phyloP scores from a whole-genome alignment of 1,140 invertebrate genomes.

The Musca domestica region DNA sequence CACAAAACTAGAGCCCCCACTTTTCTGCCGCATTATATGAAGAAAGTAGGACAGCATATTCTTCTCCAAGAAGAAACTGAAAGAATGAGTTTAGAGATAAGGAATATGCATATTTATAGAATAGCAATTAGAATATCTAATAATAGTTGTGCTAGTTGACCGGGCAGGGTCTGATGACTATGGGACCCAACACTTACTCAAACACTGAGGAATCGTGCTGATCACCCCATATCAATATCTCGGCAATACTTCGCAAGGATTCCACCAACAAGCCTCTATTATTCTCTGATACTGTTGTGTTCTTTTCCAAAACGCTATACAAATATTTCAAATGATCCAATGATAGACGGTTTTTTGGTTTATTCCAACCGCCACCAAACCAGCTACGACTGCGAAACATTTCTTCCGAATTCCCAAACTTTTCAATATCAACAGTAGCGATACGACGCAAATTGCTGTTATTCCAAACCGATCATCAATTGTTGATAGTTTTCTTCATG shows the following conservation, averaged over 20 bases:
- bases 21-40: slow-evolving; percentile 96
- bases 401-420: slow-evolving; percentile 2
- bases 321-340: slow-evolving; percentile 95
- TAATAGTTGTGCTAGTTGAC: too few relatives aligned
- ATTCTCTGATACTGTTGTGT: slow-evolving; percentile 93
- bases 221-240: slow-evolving; percentile 99
- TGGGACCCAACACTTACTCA: slow-evolving; percentile 72
- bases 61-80: slow-evolving; percentile 96
- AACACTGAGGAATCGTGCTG: slow-evolving; percentile 99
- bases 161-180: too few relatives aligned
- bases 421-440: too few relatives aligned
- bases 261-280: slow-evolving; percentile 95
- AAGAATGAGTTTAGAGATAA: slow-evolving; percentile 45
- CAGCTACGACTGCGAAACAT: slow-evolving; percentile 87
- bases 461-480: too few relatives aligned
- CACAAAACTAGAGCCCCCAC: slow-evolving; percentile 87
- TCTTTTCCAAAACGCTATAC: slow-evolving; percentile 92
- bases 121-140: neutral
- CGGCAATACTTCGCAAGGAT: slow-evolving; percentile 93
- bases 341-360: slow-evolving; percentile 94
- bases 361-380: slow-evolving; percentile 82
- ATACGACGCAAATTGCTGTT: too few relatives aligned
- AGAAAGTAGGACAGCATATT: slow-evolving; percentile 99
- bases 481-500: too few relatives aligned
- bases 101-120: too few relatives aligned